These are phyloP conservation scores for Myotis planiceps DNA, from an alignment of 2,797 vertebrate genomes.

Conservation along the genomic window DNA sequence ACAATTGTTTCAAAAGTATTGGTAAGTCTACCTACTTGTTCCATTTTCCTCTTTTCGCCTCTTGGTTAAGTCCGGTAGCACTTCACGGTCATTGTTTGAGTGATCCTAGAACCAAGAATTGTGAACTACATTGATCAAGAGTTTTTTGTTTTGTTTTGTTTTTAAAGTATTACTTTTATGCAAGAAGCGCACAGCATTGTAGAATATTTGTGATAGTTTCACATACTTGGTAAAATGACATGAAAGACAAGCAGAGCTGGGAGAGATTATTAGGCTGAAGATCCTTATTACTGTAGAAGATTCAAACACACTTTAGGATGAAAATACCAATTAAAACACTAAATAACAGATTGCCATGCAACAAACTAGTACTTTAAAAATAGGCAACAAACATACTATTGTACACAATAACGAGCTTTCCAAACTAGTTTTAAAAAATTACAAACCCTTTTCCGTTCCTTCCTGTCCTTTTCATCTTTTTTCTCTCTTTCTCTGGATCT, in stretches of 20 bases:
- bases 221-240: constrained; percentile 67
- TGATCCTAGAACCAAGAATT: constrained; percentile 90
- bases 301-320: constrained; percentile 42
- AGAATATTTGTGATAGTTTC: constrained; percentile 47
- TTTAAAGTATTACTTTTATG: constrained; percentile 58
- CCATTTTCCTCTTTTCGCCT: constrained; percentile 94
- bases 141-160: constrained; percentile 41
- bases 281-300: constrained; percentile 64
- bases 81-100: constrained; percentile 93
- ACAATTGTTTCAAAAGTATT: constrained; percentile 50
- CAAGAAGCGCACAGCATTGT: neutral
- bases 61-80: constrained; percentile 90
- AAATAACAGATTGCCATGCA: constrained; percentile 49
- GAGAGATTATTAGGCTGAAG: constrained; percentile 30
- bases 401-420: constrained; percentile 61
- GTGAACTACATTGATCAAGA: constrained; percentile 75
- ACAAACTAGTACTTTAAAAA: constrained; percentile 55
- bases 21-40: constrained; percentile 89
- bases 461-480: constrained; percentile 96
- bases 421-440: constrained; percentile 81
- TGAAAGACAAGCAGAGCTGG: constrained; percentile 36
- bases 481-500: constrained; percentile 97
- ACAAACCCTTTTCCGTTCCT: constrained; percentile 97
- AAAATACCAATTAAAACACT: constrained; percentile 66
- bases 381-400: constrained; percentile 42